These are phyloP conservation scores for Cariama cristata DNA, from an alignment of 2,113 vertebrate species.

Conservation along the genomic window DNA sequence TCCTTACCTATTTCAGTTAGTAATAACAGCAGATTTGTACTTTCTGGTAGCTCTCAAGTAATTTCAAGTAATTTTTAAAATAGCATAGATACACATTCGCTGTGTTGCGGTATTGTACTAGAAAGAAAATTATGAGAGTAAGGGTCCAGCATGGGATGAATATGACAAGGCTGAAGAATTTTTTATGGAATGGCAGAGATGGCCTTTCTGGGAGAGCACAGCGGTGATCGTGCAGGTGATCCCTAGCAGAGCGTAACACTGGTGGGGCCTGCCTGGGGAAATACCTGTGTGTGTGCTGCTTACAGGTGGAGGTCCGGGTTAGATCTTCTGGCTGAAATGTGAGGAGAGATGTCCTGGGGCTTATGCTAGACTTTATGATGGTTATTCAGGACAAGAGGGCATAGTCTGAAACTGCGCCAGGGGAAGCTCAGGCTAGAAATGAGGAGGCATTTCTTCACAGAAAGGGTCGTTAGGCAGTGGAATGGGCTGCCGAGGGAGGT, in stretches of 20 bases:
- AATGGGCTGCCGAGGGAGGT: too few species aligned
- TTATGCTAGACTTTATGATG: too few species aligned
- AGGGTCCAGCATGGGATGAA: not conserved
- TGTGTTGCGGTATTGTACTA: not conserved
- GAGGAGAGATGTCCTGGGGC: accelerated
- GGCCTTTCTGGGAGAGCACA: not conserved
- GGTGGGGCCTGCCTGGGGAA: not conserved
- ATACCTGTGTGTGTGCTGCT: not conserved
- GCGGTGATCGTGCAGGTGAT: accelerated
- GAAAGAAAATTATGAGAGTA: not conserved
- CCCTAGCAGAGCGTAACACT: accelerated
- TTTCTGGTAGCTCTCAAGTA: not conserved
- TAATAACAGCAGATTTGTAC: not conserved
- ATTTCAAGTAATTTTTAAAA: not conserved
- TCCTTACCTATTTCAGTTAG: not conserved
- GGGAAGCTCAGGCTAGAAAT: too few species aligned
- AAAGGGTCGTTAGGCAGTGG: too few species aligned
- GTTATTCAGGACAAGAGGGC: too few species aligned
- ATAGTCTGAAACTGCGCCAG: too few species aligned
- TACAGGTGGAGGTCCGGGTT: not conserved
- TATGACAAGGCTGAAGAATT: not conserved
- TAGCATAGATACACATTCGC: accelerated
- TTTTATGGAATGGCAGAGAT: not conserved
- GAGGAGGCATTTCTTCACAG: too few species aligned
- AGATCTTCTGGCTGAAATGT: not conserved